Percentiles rank a stretch among this genome's conserved stretches.
These are phyloP conservation scores for Cuniculus paca DNA, from an alignment of 2,797 vertebrate genomes.

Conservation along the genomic window DNA sequence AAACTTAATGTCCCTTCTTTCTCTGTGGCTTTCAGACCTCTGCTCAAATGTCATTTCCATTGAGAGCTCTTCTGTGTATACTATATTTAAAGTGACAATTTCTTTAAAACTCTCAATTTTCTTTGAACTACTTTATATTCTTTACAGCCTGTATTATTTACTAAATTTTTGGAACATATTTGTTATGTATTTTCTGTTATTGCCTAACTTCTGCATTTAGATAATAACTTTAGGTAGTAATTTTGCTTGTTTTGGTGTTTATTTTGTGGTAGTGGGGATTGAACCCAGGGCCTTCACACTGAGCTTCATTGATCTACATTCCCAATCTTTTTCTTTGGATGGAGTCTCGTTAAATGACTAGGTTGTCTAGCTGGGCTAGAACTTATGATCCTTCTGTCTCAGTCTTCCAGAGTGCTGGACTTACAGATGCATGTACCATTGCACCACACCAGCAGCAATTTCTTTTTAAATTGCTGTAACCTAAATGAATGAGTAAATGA, in stretches of 20 bases:
- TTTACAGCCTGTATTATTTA: not conserved
- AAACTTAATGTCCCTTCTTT: not conserved
- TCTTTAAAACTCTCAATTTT: not conserved
- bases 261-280: not conserved
- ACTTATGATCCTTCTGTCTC: no score
- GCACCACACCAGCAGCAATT: not conserved
- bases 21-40: not conserved
- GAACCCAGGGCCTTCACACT: no score
- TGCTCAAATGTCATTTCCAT: not conserved
- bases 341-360: not conserved
- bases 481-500: not conserved
- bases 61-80: not conserved
- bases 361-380: not conserved
- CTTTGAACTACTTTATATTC: not conserved
- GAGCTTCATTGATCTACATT: not conserved
- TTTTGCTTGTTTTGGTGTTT: not conserved
- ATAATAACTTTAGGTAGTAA: not conserved
- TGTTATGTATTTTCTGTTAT: not conserved
- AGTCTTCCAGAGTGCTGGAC: no score
- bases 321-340: not conserved
- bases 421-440: not conserved
- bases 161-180: not conserved
- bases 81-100: not conserved
- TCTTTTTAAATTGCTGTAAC: not conserved
- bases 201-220: not conserved